phyloP scores from a whole-genome alignment of 2,888 invertebrate species.

The Sericinus montela region DNA sequence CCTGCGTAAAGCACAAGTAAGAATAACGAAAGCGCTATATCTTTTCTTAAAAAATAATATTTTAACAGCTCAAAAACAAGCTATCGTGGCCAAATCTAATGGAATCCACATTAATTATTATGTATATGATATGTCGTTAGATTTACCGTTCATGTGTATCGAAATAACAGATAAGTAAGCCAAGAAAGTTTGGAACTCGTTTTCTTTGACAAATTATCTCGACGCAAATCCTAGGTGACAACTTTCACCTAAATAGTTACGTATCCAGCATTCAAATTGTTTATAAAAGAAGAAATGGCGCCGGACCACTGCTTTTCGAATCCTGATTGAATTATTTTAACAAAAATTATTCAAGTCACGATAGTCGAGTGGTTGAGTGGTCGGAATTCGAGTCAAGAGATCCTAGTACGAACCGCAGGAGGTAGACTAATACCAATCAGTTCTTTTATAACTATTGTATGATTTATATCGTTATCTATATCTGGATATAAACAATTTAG shows the following conservation, averaged over 20 bases:
- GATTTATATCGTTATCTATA: no score
- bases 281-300: slow-evolving; percentile 2
- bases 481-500: no score
- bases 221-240: slow-evolving; percentile 16
- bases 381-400: no score
- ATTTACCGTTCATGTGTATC: slow-evolving; percentile 10
- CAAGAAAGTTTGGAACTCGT: slow-evolving; percentile 16
- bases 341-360: background rate
- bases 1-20: no score
- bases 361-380: no score
- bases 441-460: no score
- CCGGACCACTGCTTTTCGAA: slow-evolving; percentile 3
- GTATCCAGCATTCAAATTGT: slow-evolving; percentile 13
- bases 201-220: slow-evolving; percentile 17
- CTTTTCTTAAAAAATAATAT: background rate
- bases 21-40: background rate
- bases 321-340: slow-evolving; percentile 1
- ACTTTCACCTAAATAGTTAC: slow-evolving; percentile 20
- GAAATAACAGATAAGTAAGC: slow-evolving; percentile 12
- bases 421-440: no score
- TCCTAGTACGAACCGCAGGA: no score
- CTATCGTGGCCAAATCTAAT: background rate
- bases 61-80: background rate
- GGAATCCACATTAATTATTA: slow-evolving; percentile 6
- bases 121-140: slow-evolving; percentile 3